Percentiles rank a stretch among this genome's conserved stretches.
Conservation (phyloP, 2,113 vertebrate species). For the Eulemur macaco region DNA sequence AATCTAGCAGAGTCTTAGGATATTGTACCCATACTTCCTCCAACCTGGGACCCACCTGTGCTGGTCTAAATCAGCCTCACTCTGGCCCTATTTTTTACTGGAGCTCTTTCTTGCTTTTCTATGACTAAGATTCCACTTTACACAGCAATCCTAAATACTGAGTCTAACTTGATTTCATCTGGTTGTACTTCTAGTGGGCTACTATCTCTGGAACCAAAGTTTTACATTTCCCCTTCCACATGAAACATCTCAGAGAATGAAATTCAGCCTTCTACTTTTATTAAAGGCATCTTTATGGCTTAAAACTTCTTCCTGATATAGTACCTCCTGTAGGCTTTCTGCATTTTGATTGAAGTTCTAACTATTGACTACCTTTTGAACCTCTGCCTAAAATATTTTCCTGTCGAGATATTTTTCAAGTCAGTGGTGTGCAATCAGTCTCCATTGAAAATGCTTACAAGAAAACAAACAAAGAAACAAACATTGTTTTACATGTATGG, state of each 20-base stretch:
- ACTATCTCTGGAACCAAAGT: background rate
- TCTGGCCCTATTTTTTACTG: background rate
- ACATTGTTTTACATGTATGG: background rate
- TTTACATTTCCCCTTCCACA: background rate
- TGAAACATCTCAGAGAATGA: background rate
- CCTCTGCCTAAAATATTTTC: background rate
- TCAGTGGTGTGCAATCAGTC: background rate
- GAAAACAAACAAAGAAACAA: background rate
- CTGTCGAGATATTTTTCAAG: background rate
- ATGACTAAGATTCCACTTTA: background rate
- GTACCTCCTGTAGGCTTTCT: background rate
- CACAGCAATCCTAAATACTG: background rate
- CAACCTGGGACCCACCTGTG: background rate
- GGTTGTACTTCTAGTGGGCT: background rate
- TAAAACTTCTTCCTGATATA: background rate
- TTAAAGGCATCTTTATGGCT: background rate
- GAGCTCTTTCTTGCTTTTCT: background rate
- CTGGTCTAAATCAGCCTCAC: background rate
- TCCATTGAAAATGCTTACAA: background rate
- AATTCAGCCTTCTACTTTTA: background rate
- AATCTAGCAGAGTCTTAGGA: background rate
- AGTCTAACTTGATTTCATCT: background rate
- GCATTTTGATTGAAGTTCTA: background rate
- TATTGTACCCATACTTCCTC: background rate
- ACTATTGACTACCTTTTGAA: background rate